A percentile compares a stretch with the other conserved stretches of the same genome.
phyloP scores from a whole-genome alignment of 2,888 invertebrate species.

The Dynastes grantii region DNA sequence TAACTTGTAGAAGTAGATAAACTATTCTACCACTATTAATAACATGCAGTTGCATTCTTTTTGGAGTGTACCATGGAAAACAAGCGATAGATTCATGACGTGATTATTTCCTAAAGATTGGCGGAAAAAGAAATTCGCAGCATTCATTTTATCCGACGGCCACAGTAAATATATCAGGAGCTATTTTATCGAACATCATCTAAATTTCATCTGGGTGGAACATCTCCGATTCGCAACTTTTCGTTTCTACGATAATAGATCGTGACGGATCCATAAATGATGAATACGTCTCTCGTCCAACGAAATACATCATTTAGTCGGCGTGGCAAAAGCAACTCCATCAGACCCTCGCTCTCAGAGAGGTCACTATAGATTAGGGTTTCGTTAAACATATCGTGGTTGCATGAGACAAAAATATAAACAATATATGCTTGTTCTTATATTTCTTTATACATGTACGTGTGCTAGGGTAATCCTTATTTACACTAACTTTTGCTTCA shows the following conservation, averaged over 20 bases:
- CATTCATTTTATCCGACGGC: no score
- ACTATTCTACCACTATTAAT: no score
- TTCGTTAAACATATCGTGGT: not conserved
- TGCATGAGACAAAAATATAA: not conserved
- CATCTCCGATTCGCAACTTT: conserved; percentile 45
- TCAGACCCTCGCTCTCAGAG: not conserved
- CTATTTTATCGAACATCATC: conserved; percentile 35
- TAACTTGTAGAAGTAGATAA: no score
- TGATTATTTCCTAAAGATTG: no score
- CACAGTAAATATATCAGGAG: not conserved
- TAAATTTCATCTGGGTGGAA: conserved; percentile 39
- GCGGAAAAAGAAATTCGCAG: no score
- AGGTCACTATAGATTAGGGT: conserved; percentile 34
- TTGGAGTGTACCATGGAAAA: no score
- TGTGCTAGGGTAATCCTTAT: no score
- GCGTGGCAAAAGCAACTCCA: conserved; percentile 29
- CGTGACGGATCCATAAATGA: conserved; percentile 63
- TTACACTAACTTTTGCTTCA: no score
- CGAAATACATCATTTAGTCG: conserved; percentile 66
- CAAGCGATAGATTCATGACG: no score
- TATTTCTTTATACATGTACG: no score
- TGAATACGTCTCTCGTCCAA: conserved; percentile 65
- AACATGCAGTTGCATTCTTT: no score
- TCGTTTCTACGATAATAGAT: conserved; percentile 59
- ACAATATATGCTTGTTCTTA: no score